Evolutionary conservation across 1,140 invertebrate genomes (phyloP).

Genomic region (Dreissena rostriformis): DNA sequence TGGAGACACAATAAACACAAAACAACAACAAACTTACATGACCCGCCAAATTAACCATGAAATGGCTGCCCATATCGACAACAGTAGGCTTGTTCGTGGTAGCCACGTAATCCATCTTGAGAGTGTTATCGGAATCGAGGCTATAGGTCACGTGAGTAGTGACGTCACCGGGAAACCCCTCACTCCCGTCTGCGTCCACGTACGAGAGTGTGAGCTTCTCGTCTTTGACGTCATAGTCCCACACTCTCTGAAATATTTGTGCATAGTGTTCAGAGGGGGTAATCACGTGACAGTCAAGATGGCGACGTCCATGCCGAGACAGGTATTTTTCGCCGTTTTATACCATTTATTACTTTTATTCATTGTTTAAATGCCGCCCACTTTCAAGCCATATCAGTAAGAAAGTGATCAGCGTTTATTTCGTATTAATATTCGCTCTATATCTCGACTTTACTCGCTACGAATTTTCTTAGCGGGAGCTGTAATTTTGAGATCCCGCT

Average conservation of each 20-base stretch:
- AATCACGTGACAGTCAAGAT: too few relatives aligned
- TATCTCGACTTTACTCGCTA: too few relatives aligned
- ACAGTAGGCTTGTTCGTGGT: constrained; percentile 43
- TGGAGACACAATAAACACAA: background rate
- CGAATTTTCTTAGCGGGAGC: too few relatives aligned
- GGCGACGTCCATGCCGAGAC: too few relatives aligned
- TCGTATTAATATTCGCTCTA: too few relatives aligned
- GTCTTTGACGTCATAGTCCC: constrained; percentile 25
- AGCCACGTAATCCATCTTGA: constrained; percentile 45
- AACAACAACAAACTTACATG: constrained; percentile 31
- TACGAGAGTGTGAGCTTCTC: constrained; percentile 15
- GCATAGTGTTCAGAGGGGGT: too few relatives aligned
- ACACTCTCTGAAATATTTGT: constrained; percentile 29
- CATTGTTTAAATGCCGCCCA: too few relatives aligned
- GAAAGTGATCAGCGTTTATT: too few relatives aligned
- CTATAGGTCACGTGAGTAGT: constrained; percentile 32
- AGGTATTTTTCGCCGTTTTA: too few relatives aligned
- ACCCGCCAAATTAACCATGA: constrained; percentile 45
- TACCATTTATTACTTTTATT: too few relatives aligned
- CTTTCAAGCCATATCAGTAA: too few relatives aligned
- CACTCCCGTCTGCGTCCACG: constrained; percentile 43
- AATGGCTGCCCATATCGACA: constrained; percentile 49
- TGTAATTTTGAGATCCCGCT: too few relatives aligned
- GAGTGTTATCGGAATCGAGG: constrained; percentile 18
- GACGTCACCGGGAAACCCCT: constrained; percentile 43